phyloP scores from a whole-genome alignment of 2,113 vertebrate species.

The Stigmatopora argus region DNA sequence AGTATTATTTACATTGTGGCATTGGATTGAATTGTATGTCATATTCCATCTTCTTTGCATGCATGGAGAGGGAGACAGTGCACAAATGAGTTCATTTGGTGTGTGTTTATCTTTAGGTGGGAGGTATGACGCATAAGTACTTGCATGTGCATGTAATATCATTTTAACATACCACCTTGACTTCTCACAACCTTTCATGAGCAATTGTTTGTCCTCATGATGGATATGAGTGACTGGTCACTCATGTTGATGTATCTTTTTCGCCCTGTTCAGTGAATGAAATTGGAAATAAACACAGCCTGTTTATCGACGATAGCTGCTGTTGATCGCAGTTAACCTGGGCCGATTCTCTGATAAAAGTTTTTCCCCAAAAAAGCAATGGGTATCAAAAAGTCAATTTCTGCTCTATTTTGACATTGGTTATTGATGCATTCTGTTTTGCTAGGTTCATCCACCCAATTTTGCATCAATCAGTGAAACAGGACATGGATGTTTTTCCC shows the following conservation, averaged over 20 bases:
- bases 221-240: background rate
- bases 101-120: background rate
- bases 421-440: background rate
- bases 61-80: background rate
- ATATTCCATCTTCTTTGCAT: constrained; percentile 4
- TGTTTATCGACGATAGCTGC: too few relatives aligned
- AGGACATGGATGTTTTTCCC: background rate
- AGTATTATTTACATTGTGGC: background rate
- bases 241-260: background rate
- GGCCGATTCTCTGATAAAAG: background rate
- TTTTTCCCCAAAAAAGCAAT: background rate
- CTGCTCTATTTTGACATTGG: background rate
- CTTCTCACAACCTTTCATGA: constrained; percentile 22
- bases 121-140: background rate
- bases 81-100: background rate
- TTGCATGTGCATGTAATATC: background rate
- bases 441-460: background rate
- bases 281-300: background rate
- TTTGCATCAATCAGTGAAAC: background rate
- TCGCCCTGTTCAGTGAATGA: background rate
- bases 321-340: background rate
- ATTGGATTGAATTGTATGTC: background rate
- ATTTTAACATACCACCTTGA: constrained; percentile 12
- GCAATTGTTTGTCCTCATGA: background rate
- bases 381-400: background rate